Evolutionary conservation across 1,140 invertebrate genomes (phyloP), one percentile per base, ranked within the genome.

Genomic region (Dicyema japonicum): DNA sequence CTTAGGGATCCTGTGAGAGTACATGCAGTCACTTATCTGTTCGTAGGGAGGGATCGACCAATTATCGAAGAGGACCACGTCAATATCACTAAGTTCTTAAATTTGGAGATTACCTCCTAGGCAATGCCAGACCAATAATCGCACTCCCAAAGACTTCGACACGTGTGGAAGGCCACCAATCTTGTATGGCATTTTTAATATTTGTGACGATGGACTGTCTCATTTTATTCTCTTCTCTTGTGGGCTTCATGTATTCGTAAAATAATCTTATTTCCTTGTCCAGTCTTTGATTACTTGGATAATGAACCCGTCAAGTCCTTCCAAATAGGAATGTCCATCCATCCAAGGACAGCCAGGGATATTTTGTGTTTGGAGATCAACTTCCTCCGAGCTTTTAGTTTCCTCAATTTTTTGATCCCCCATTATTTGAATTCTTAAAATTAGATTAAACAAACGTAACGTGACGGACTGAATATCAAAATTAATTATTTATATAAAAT

Each of bases 211-310:
- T 72, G 40, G 67, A 63, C 18, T 67, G 54, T 34, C 78, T 58
- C 45, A 85, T 64, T 38, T 60, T 52, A 49, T 78, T 71, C 44
- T 90, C 78, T 38, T 72, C 69, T 34, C 62, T 59, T 14, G 70
- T 72, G 4, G 78, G 78, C 34, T 66, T 66, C 66, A 88, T 82
- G 51, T 82, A 85, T 32, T 61, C 47, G 51, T 67, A 85, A 54
- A 90, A 88, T 51, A 90, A 75, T 50, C 74, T 67, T 35, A 92
- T 85, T 57, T 90, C 80, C 56, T 88, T 65, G 49, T 92, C 76
- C 27, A 92, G 56, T 30, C 76, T 28, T 23, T 4, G 15, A 23
- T n/a, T n/a, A n/a, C n/a, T n/a, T n/a, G n/a, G n/a, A n/a, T n/a
- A n/a, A n/a, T n/a, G n/a, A n/a, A n/a, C n/a, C n/a, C n/a, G n/a